Percentiles rank a stretch among this genome's conserved stretches.
These are phyloP conservation scores for Pseudonaja textilis DNA, from an alignment of 2,113 vertebrate species.

Conservation along the genomic window DNA sequence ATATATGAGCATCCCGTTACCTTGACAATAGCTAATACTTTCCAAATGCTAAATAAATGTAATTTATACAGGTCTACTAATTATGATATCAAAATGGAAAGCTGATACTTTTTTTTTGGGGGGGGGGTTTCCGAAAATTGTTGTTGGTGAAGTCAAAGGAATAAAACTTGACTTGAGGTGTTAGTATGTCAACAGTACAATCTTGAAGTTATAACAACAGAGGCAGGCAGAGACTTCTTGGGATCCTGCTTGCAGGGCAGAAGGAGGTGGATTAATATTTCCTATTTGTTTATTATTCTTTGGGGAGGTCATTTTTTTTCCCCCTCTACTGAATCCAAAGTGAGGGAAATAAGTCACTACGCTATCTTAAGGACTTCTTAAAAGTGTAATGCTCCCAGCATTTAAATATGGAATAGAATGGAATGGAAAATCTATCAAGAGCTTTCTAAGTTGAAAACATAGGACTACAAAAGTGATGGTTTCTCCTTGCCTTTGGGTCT, in stretches of 20 bases:
- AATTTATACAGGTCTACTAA: neutral
- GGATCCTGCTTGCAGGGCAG: neutral
- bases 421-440: neutral
- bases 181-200: neutral
- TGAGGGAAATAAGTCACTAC: neutral
- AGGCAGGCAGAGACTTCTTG: neutral
- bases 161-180: neutral
- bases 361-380: neutral
- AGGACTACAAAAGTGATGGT: neutral
- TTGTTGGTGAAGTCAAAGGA: neutral
- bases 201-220: neutral
- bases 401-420: neutral
- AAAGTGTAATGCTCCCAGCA: neutral
- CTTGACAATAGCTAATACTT: conserved; percentile 20
- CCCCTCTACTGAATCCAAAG: neutral
- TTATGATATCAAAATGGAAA: neutral
- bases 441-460: neutral
- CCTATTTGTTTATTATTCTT: neutral
- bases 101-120: neutral
- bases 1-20: conserved; percentile 16
- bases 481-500: no score
- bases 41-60: conserved; percentile 4
- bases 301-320: neutral
- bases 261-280: neutral
- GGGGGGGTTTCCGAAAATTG: neutral